These are phyloP conservation scores for Invenusta paracnida DNA, from an alignment of 2,888 invertebrate species.

Conservation along the genomic window DNA sequence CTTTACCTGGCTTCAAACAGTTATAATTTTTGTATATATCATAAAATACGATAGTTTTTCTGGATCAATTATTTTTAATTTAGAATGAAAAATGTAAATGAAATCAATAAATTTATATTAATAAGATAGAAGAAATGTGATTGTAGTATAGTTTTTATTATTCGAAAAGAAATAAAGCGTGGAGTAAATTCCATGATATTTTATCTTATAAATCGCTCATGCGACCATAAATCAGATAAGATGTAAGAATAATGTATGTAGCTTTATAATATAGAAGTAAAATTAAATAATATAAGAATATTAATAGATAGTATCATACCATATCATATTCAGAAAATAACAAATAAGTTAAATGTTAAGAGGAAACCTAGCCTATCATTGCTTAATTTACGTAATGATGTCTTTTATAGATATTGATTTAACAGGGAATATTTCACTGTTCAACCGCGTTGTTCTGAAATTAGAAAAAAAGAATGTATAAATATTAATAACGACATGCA, in stretches of 20 bases:
- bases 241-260: no score
- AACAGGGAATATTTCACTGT: no score
- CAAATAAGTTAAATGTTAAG: background rate
- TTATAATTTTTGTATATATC: no score
- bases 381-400: background rate
- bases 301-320: background rate
- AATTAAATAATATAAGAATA: background rate
- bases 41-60: no score
- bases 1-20: no score
- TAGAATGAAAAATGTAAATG: no score
- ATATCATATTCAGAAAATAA: background rate
- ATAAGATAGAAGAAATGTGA: no score
- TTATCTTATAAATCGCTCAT: background rate
- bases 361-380: slow-evolving; percentile 17
- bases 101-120: no score
- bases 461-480: background rate
- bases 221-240: background rate
- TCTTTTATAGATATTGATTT: no score
- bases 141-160: background rate
- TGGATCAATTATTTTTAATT: no score
- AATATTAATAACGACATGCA: no score
- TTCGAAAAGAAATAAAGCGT: slow-evolving; percentile 3
- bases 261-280: background rate
- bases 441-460: background rate
- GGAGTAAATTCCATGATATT: background rate